Conservation (phyloP, 2,113 vertebrate genomes). For the Struthidea cinerea region DNA sequence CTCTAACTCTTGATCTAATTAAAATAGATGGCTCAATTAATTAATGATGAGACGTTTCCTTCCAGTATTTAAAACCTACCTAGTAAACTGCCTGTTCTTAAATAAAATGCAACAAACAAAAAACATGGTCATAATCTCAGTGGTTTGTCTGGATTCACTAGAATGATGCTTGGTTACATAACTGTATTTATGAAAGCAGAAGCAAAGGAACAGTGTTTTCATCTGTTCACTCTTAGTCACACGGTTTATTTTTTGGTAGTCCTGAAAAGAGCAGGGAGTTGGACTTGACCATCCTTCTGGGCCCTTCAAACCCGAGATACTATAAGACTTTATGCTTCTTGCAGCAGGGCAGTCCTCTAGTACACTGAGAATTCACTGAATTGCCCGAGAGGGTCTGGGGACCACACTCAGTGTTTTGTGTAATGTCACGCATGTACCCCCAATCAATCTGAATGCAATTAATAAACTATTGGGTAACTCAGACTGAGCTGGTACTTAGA, state of each 20-base stretch:
- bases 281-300: background rate
- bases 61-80: background rate
- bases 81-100: constrained; percentile 7
- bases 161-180: background rate
- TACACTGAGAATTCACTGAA: background rate
- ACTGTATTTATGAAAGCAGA: background rate
- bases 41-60: constrained; percentile 42
- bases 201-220: background rate
- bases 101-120: background rate
- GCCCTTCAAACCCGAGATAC: background rate
- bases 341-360: rapidly evolving
- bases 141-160: background rate
- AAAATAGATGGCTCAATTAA: constrained; percentile 28
- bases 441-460: background rate
- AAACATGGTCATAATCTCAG: background rate
- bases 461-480: background rate
- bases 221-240: background rate
- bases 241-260: background rate
- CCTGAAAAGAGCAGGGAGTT: background rate
- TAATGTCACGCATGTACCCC: background rate
- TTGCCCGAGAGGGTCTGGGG: background rate
- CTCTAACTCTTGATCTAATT: constrained; percentile 35
- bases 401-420: background rate
- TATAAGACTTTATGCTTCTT: background rate
- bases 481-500: background rate